Evolutionary conservation across 2,888 invertebrate genomes (phyloP).

Genomic region (Molanna angustata): DNA sequence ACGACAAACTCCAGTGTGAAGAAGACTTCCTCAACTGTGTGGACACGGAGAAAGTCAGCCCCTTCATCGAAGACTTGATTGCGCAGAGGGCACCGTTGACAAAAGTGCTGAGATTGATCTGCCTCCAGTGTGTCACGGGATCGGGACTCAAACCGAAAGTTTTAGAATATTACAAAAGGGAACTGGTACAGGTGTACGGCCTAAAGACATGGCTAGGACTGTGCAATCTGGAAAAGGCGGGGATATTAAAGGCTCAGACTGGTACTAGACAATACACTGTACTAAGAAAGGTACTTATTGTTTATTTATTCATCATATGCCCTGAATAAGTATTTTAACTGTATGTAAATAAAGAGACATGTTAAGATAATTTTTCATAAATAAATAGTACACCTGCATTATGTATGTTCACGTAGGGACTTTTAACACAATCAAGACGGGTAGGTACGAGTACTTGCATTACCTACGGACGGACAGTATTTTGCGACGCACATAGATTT

Average conservation of each 20-base stretch:
- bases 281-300: slow-evolving; percentile 63
- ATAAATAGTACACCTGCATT: too few species aligned
- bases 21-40: slow-evolving; percentile 91
- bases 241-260: slow-evolving; percentile 73
- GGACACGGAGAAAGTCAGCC: slow-evolving; percentile 84
- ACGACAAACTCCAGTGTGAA: slow-evolving; percentile 77
- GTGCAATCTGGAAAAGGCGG: slow-evolving; percentile 83
- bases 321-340: too few species aligned
- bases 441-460: too few species aligned
- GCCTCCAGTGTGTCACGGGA: slow-evolving; percentile 88
- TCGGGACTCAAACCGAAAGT: slow-evolving; percentile 92
- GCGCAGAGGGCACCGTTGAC: slow-evolving; percentile 77
- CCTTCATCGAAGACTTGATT: slow-evolving; percentile 91
- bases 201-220: slow-evolving; percentile 77
- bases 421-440: too few species aligned
- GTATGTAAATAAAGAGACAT: too few species aligned
- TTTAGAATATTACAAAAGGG: slow-evolving; percentile 62
- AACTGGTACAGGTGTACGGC: slow-evolving; percentile 76
- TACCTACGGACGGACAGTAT: too few species aligned
- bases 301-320: too few species aligned
- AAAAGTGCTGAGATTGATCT: slow-evolving; percentile 84
- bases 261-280: slow-evolving; percentile 71
- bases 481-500: too few species aligned
- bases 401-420: too few species aligned
- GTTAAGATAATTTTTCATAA: too few species aligned